phyloP scores from a whole-genome alignment of 2,888 invertebrate genomes.

The Drosophila testacea region DNA sequence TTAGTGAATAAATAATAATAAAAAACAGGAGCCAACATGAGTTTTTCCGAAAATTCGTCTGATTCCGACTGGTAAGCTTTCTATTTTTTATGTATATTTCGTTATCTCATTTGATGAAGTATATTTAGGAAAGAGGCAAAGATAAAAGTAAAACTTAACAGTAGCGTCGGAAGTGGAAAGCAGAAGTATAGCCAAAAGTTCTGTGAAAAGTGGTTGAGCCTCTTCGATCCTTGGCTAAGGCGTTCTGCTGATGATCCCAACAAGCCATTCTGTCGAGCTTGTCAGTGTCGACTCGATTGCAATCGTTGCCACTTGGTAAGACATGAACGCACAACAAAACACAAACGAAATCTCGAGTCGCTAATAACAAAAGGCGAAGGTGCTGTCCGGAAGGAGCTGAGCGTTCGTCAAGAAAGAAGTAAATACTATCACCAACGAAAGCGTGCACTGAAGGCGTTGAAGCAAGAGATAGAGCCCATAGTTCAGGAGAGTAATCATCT shows the following conservation, averaged over 20 bases:
- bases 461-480: constrained; percentile 13
- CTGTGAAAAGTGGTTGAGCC: constrained; percentile 82
- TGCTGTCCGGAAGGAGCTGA: constrained; percentile 74
- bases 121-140: constrained; percentile 79
- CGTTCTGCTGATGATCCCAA: constrained; percentile 77
- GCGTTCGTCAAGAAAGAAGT: constrained; percentile 80
- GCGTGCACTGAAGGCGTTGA: constrained; percentile 32
- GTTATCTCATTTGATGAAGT: background rate
- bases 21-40: constrained; percentile 61
- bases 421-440: constrained; percentile 81
- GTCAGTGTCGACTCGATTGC: constrained; percentile 82
- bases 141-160: constrained; percentile 61
- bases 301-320: constrained; percentile 83
- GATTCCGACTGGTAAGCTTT: constrained; percentile 81
- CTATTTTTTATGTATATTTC: background rate
- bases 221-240: constrained; percentile 82
- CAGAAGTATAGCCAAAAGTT: constrained; percentile 82
- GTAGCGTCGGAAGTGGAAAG: constrained; percentile 50
- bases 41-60: constrained; percentile 81
- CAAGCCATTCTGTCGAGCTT: constrained; percentile 83
- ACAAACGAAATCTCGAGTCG: constrained; percentile 79
- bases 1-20: constrained; percentile 47
- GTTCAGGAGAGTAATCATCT: constrained; percentile 5
- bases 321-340: constrained; percentile 82
- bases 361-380: constrained; percentile 79